Percentiles rank a stretch among this genome's conserved stretches.
Evolutionary conservation across 2,888 invertebrate species (phyloP).

Genomic region (Exocentrus adspersus): DNA sequence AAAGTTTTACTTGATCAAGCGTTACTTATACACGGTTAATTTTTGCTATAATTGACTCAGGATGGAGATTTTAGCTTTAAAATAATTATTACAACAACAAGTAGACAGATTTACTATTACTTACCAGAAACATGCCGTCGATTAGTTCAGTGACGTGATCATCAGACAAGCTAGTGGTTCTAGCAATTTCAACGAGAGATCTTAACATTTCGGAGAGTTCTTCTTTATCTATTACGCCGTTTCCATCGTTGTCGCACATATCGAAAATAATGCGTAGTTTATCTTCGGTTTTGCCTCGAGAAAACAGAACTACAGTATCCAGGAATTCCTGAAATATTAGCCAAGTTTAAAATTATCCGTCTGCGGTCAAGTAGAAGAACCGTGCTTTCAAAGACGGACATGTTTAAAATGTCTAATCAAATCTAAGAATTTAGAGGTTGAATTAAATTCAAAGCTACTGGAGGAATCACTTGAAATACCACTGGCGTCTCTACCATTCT

Average conservation of each 20-base stretch:
- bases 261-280: constrained; percentile 94
- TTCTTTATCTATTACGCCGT: constrained; percentile 92
- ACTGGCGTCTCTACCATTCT: too few species aligned
- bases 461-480: too few species aligned
- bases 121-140: constrained; percentile 90
- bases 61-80: too few species aligned
- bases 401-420: too few species aligned
- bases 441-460: too few species aligned
- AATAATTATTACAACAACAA: too few species aligned
- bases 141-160: constrained; percentile 92
- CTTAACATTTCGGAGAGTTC: constrained; percentile 94
- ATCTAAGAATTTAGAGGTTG: too few species aligned
- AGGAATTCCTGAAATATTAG: constrained; percentile 80
- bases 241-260: constrained; percentile 96
- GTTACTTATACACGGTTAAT: too few species aligned
- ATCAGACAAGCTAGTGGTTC: constrained; percentile 89
- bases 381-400: too few species aligned
- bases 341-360: too few species aligned
- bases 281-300: constrained; percentile 91
- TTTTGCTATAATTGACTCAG: too few species aligned
- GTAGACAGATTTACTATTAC: constrained; percentile 35
- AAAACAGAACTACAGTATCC: constrained; percentile 92
- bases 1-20: neutral
- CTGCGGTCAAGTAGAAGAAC: too few species aligned
- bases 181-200: constrained; percentile 91